Conservation (phyloP, 2,888 invertebrate genomes). For the Heliconius cydno region DNA sequence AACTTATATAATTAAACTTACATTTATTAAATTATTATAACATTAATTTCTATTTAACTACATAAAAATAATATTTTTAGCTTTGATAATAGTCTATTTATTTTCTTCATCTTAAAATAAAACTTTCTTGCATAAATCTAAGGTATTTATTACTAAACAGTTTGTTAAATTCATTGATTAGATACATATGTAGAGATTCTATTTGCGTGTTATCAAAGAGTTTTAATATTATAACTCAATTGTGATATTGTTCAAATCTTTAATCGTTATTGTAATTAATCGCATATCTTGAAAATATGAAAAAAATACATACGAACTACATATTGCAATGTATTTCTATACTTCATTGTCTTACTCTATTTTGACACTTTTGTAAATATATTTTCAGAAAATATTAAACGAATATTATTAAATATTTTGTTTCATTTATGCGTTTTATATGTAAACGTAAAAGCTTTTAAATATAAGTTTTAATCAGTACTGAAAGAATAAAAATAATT, state of each 20-base stretch:
- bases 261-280: constrained; percentile 38
- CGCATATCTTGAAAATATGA: constrained; percentile 45
- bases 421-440: constrained; percentile 13
- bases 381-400: constrained; percentile 44
- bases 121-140: not conserved
- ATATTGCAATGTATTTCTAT: constrained; percentile 29
- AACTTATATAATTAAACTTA: not conserved
- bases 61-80: not conserved
- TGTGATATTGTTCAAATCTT: constrained; percentile 44
- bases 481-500: too few relatives aligned
- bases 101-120: not conserved
- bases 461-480: too few relatives aligned
- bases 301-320: not conserved
- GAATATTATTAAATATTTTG: constrained; percentile 35
- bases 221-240: constrained; percentile 34
- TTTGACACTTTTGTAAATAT: constrained; percentile 49
- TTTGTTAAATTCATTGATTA: constrained; percentile 14
- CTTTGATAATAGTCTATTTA: not conserved
- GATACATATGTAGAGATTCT: constrained; percentile 15
- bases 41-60: not conserved
- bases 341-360: constrained; percentile 35
- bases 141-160: not conserved
- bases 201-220: constrained; percentile 22
- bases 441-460: too few relatives aligned
- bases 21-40: not conserved